Evolutionary conservation across 2,888 invertebrate genomes (phyloP).

Genomic region (Agonopterix alstromeriana): DNA sequence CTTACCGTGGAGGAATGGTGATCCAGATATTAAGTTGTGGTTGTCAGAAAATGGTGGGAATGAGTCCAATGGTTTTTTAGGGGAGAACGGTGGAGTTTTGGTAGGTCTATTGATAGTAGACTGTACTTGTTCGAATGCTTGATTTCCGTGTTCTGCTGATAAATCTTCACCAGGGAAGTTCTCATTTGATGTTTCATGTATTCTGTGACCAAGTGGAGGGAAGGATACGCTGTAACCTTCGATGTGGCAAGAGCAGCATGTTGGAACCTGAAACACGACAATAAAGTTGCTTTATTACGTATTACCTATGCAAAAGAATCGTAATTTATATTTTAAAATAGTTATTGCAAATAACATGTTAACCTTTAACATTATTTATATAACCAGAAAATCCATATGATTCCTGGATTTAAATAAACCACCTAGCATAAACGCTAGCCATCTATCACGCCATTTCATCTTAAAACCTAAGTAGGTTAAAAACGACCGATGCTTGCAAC

Average conservation of each 20-base stretch:
- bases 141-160: conserved; percentile 61
- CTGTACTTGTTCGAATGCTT: conserved; percentile 66
- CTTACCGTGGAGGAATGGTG: conserved; percentile 42
- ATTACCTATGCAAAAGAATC: too few species aligned
- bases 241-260: conserved; percentile 89
- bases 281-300: not conserved
- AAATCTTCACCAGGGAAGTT: conserved; percentile 76
- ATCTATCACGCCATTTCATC: too few species aligned
- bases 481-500: too few species aligned
- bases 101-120: conserved; percentile 52
- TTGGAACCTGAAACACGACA: conserved; percentile 77
- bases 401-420: too few species aligned
- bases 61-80: conserved; percentile 47
- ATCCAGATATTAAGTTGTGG: conserved; percentile 55
- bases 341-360: too few species aligned
- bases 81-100: conserved; percentile 48
- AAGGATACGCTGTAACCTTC: conserved; percentile 84
- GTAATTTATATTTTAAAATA: too few species aligned
- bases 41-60: conserved; percentile 45
- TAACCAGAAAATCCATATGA: too few species aligned
- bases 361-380: too few species aligned
- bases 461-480: too few species aligned
- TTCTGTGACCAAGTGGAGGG: conserved; percentile 77
- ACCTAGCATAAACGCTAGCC: too few species aligned
- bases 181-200: conserved; percentile 69